These are phyloP conservation scores for Branchellion lobata DNA, from an alignment of 2,888 invertebrate genomes.

Conservation along the genomic window DNA sequence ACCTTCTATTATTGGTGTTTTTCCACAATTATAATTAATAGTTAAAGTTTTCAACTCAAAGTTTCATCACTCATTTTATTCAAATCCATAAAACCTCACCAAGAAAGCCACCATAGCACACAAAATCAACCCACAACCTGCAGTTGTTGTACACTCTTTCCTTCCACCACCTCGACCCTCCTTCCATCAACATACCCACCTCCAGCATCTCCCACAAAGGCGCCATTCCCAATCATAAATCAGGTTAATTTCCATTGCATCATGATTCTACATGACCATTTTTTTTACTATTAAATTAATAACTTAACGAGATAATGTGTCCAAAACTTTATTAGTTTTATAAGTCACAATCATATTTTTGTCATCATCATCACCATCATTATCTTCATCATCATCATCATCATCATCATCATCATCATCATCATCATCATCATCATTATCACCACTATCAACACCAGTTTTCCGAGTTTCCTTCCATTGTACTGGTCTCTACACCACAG, in stretches of 20 bases:
- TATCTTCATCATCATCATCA: conserved; percentile 12
- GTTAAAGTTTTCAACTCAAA: too few species aligned
- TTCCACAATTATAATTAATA: too few species aligned
- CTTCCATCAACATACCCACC: conserved; percentile 22
- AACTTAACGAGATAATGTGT: too few species aligned
- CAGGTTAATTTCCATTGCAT: neutral
- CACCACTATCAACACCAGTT: neutral
- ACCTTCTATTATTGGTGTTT: neutral
- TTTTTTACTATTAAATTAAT: too few species aligned
- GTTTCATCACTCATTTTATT: too few species aligned
- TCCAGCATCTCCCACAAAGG: neutral
- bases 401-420: neutral
- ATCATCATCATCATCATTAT: conserved; percentile 9
- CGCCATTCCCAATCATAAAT: conserved; percentile 11
- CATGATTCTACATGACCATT: too few species aligned
- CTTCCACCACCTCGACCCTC: conserved; percentile 1
- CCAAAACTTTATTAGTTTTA: too few species aligned
- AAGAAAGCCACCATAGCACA: too few species aligned
- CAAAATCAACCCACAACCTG: too few species aligned
- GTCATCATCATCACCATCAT: neutral
- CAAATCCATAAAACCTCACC: too few species aligned
- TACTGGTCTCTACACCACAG: neutral
- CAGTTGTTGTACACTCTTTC: neutral
- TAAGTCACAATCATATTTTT: too few species aligned
- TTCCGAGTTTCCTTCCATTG: conserved; percentile 34